Evolutionary conservation across 2,888 invertebrate genomes (phyloP).

Genomic region (Phymatocera aterrima): DNA sequence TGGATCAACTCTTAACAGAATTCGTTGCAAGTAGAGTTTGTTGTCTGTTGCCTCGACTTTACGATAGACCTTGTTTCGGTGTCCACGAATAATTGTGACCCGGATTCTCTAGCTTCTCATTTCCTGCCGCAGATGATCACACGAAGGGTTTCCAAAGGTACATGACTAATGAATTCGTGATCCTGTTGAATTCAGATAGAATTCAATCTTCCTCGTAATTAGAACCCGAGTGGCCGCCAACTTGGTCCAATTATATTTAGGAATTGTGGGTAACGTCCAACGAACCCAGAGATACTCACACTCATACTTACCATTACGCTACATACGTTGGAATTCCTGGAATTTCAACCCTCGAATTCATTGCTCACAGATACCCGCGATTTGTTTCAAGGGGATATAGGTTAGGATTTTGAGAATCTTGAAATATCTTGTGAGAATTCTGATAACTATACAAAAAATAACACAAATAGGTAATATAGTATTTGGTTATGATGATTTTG

Average conservation of each 20-base stretch:
- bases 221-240: background rate
- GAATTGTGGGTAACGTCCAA: background rate
- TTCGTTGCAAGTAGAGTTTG: constrained; percentile 34
- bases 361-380: background rate
- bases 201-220: constrained; percentile 35
- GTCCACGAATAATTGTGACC: constrained; percentile 34
- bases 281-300: background rate
- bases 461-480: background rate
- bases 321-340: background rate
- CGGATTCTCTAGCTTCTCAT: constrained; percentile 1
- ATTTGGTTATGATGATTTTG: background rate
- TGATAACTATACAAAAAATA: background rate
- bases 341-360: background rate
- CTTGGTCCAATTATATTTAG: background rate
- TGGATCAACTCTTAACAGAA: constrained; percentile 28
- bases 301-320: background rate
- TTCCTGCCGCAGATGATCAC: constrained; percentile 1
- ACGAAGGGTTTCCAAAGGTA: constrained; percentile 24
- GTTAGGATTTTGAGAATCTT: background rate
- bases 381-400: background rate
- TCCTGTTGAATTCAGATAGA: constrained; percentile 22
- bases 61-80: background rate
- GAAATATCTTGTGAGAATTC: background rate
- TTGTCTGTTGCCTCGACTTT: constrained; percentile 15
- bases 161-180: constrained; percentile 40